Evolutionary conservation across 1,140 invertebrate species (phyloP).

Genomic region (Brachionus angularis): DNA sequence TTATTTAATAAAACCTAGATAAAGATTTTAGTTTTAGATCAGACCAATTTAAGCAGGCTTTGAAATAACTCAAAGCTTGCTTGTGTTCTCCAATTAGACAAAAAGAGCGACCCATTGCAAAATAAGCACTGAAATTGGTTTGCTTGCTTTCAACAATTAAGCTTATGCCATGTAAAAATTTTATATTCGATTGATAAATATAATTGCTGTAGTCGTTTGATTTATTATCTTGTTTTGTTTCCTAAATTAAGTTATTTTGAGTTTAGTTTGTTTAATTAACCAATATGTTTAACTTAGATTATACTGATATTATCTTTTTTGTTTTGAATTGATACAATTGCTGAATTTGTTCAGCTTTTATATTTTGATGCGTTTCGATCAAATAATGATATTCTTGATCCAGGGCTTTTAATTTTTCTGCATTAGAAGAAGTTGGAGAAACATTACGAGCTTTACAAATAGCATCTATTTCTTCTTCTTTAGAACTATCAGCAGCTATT

Average conservation of each 20-base stretch:
- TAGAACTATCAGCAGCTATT: slow-evolving; percentile 24
- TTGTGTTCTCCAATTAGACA: neutral
- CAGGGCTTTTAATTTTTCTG: slow-evolving; percentile 39
- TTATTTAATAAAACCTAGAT: slow-evolving; percentile 1
- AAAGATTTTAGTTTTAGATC: slow-evolving; percentile 2
- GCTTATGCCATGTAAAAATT: slow-evolving; percentile 6
- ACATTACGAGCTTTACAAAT: slow-evolving; percentile 25
- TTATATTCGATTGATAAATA: slow-evolving; percentile 31
- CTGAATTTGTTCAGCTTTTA: slow-evolving; percentile 39
- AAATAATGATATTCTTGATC: slow-evolving; percentile 29
- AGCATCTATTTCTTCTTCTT: slow-evolving; percentile 43
- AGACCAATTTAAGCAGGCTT: slow-evolving; percentile 12
- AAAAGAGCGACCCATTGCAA: slow-evolving; percentile 20
- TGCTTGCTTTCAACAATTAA: slow-evolving; percentile 10
- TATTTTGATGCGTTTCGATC: slow-evolving; percentile 6
- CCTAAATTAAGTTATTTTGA: neutral
- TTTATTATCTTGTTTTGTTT: slow-evolving; percentile 16
- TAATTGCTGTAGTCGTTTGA: neutral
- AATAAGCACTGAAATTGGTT: neutral
- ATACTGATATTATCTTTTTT: slow-evolving; percentile 19
- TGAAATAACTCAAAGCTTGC: neutral
- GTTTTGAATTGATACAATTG: slow-evolving; percentile 31
- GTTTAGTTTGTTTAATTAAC: neutral
- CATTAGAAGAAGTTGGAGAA: neutral
- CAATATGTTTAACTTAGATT: too few relatives aligned